phyloP scores from a whole-genome alignment of 2,113 vertebrate genomes.

The Pelvicachromis taeniatus region DNA sequence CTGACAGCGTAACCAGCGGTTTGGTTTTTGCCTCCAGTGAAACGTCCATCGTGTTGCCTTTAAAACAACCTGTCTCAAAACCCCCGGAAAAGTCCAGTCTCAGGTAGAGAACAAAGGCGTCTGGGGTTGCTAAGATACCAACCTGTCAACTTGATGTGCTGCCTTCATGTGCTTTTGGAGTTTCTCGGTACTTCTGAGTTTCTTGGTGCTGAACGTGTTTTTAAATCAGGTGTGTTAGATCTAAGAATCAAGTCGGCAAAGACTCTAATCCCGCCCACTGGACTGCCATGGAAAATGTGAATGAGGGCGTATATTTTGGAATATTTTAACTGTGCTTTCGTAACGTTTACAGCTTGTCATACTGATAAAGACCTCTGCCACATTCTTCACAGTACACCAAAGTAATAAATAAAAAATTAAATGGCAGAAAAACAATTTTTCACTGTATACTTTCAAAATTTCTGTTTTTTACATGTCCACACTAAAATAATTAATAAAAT shows the following conservation, averaged over 20 bases:
- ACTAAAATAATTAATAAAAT: neutral
- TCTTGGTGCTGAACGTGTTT: neutral
- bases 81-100: accelerated
- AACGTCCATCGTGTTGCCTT: conserved; percentile 36
- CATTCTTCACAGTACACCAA: neutral
- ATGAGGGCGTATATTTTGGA: neutral
- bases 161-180: neutral
- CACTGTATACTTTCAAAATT: neutral
- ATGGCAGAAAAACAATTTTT: neutral
- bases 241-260: neutral
- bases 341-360: neutral
- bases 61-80: neutral
- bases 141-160: neutral
- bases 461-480: accelerated
- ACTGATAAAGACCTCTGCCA: neutral
- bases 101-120: neutral
- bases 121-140: conserved; percentile 56
- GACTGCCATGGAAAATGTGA: neutral
- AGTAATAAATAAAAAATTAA: neutral
- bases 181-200: neutral
- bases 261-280: neutral
- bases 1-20: conserved; percentile 41
- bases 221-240: neutral
- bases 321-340: neutral
- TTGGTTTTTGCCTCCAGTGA: conserved; percentile 15